phyloP scores from a whole-genome alignment of 2,888 invertebrate species.

The Perizoma affinitatum region DNA sequence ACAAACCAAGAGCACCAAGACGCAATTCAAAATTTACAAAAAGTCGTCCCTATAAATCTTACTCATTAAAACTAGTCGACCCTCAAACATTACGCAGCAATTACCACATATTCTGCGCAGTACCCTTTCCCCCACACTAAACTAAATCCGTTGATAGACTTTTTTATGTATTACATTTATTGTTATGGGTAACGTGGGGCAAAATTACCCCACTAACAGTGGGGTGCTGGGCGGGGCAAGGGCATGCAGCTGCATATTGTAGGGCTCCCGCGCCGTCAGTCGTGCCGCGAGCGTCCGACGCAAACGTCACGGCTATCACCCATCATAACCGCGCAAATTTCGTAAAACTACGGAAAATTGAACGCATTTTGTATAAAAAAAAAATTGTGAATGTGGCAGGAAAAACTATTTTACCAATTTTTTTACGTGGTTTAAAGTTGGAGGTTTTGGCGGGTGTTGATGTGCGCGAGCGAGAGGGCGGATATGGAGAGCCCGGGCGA shows the following conservation, averaged over 20 bases:
- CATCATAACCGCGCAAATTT: slow-evolving; percentile 51
- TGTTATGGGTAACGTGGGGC: slow-evolving; percentile 68
- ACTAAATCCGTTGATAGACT: slow-evolving; percentile 51
- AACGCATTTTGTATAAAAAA: slow-evolving; percentile 35
- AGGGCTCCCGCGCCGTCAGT: slow-evolving; percentile 72
- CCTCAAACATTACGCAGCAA: slow-evolving; percentile 42
- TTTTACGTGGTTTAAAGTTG: slow-evolving; percentile 59
- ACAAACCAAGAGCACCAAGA: slow-evolving; percentile 48
- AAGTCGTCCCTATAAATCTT: slow-evolving; percentile 28
- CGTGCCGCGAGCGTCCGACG: slow-evolving; percentile 69
- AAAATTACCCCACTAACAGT: slow-evolving; percentile 52
- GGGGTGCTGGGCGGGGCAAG: slow-evolving; percentile 79
- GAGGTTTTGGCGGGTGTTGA: slow-evolving; percentile 72
- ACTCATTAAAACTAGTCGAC: slow-evolving; percentile 37
- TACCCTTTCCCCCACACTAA: slow-evolving; percentile 54
- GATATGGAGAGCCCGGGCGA: slow-evolving; percentile 79
- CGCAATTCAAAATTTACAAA: slow-evolving; percentile 57
- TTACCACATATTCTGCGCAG: slow-evolving; percentile 26
- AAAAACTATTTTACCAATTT: slow-evolving; percentile 29
- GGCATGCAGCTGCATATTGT: slow-evolving; percentile 72
- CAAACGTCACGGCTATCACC: slow-evolving; percentile 63
- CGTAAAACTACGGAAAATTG: slow-evolving; percentile 35
- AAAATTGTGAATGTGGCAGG: slow-evolving; percentile 31
- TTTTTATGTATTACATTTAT: slow-evolving; percentile 68
- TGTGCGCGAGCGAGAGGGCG: slow-evolving; percentile 78